Evolutionary conservation across 2,113 vertebrate species (phyloP), one percentile per base, ranked within the genome.

Genomic region (Anas platyrhynchos): DNA sequence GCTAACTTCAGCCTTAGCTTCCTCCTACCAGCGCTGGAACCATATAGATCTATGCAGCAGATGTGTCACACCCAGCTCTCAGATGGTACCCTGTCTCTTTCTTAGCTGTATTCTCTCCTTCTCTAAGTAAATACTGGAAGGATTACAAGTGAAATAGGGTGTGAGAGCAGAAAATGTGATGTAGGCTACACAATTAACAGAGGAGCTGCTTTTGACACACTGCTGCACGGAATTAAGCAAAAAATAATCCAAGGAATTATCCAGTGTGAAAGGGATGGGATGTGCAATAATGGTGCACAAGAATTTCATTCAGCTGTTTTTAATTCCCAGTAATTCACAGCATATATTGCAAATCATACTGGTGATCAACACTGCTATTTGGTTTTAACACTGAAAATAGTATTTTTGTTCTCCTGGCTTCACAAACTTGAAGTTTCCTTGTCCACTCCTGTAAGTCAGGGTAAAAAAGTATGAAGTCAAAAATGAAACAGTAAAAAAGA

Each of bases 91-190:
- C 90, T 10, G 0, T 38, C 75, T 85, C 92, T 52, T 86, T 72
- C 91, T 91, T 83, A 36, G 82, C 91, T 67, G 46, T 83, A 91
- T 91, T 94, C 91, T 93, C 81, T 93, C 88, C 71, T 96, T 68
- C 88, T 95, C 86, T 34, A n/a, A 71, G 72, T 68, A 95, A 96
- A 96, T 43, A 94, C 92, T 88, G 92, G 82, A 96, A 94, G n/a
- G 65, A 87, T 89, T 87, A 81, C 84, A 93, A 93, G 86, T 52
- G 75, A 94, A 94, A 92, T 82, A 85, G 87, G 52, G 89, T 82
- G 43, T 11, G 27, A 88, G 91, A 91, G 82, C 89, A 95, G 75
- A 76, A 85, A 85, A 93, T 56, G 79, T 23, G 75, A 75, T 61
- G 55, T 63, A 93, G 68, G 79, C 75, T 75, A 88, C 81, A 87